Base-by-base conservation (phyloP, 2,797 vertebrate species). In the Oreonectes daqikongensis region DNA sequence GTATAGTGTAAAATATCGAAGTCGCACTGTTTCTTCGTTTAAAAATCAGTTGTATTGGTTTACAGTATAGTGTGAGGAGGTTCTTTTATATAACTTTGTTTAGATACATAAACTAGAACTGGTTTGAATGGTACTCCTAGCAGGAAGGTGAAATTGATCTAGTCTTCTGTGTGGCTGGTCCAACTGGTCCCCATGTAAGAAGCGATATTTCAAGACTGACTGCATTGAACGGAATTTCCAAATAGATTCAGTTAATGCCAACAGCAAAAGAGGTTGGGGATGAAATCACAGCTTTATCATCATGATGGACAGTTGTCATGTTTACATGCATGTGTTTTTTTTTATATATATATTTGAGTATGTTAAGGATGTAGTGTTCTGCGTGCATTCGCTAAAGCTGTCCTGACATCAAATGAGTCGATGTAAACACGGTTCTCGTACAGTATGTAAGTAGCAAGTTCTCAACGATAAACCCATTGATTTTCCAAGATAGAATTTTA, bases 321-420 rank as follows among this genome's bases (percentile, higher is more conserved):
- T 70, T 82, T 79, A 74, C 30, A 35, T 50, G 7, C 35, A 46
- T 63, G 26, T 66, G n/a, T 48, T 42, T 68, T 11, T 42, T 30
- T 59, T 14, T 35, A 10, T 35, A 35, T 2, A n/a, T n/a, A n/a
- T n/a, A n/a, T n/a, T n/a, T n/a, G 35, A 35, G 35, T 9, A 63
- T 24, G 5, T 22, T 59, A 64, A 7, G 9, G 74, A 57, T 42
- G 12, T 42, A 42, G 40, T 42, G 40, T 42, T 3, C 40, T 14
- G 10, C 12, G 12, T n/a, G 24, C 22, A 20, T 50, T 30, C 11
- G 24, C 30, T 48, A 38, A 40, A 68, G 22, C 59, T 20, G 38
- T 55, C 17, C 18, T 73, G 17, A 63, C 12, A 35, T 72, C 8
- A 60, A n/a, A 7, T 72, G 28, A 61, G 17, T 46, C 0, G 17